Percentiles rank a stretch among this genome's conserved stretches.
Conservation (phyloP, 2,888 invertebrate genomes). For the Sinodicranocentrus sp. region DNA sequence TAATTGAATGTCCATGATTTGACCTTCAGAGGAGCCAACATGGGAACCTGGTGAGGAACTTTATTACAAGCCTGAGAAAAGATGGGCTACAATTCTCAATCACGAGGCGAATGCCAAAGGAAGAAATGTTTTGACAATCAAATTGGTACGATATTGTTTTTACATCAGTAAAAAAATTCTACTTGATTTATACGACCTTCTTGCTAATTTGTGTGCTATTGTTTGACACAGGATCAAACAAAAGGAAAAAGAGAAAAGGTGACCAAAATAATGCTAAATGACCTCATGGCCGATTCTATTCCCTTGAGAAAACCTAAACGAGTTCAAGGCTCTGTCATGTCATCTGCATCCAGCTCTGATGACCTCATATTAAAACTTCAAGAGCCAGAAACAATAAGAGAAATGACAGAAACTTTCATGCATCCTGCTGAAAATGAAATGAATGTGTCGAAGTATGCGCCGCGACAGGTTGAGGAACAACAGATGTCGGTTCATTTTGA, state of each 20-base stretch:
- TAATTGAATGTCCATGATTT: conserved; percentile 21
- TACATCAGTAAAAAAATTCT: background rate
- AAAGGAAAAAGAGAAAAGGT: conserved; percentile 64
- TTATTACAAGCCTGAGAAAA: conserved; percentile 68
- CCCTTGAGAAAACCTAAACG: conserved; percentile 49
- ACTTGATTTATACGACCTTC: conserved; percentile 5
- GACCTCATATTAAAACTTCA: background rate
- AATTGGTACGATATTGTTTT: conserved; percentile 47
- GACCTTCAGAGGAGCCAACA: conserved; percentile 66
- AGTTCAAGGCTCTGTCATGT: background rate
- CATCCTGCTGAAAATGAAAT: too few relatives aligned
- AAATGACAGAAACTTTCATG: too few relatives aligned
- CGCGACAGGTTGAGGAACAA: too few relatives aligned
- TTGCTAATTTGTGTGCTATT: background rate
- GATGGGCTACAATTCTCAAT: conserved; percentile 63
- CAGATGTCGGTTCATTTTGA: too few relatives aligned
- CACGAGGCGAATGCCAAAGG: conserved; percentile 59
- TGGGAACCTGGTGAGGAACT: conserved; percentile 64
- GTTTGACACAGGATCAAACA: conserved; percentile 56
- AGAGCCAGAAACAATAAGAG: too few relatives aligned
- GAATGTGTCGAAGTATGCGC: too few relatives aligned
- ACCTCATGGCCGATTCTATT: conserved; percentile 48
- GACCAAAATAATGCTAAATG: conserved; percentile 41
- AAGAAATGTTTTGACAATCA: conserved; percentile 51
- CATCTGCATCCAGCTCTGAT: background rate